These are phyloP conservation scores for Synanthedon tipuliformis DNA, from an alignment of 2,888 invertebrate genomes.

Conservation along the genomic window DNA sequence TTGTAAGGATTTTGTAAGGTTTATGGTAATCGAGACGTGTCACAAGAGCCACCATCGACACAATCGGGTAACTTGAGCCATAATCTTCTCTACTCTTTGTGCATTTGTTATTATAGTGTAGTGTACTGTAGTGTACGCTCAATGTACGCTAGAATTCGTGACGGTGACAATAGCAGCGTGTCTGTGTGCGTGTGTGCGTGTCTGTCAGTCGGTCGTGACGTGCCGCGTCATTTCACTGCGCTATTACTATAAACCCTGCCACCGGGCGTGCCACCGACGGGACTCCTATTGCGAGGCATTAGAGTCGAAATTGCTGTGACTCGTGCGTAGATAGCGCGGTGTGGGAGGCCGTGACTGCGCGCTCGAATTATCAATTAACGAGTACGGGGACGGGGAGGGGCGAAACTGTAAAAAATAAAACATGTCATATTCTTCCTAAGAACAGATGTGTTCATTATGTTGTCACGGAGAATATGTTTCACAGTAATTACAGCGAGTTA, in stretches of 20 bases:
- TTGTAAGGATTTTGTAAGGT: no score
- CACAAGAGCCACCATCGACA: no score
- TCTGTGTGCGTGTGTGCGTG: neutral
- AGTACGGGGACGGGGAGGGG: neutral
- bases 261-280: neutral
- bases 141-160: no score
- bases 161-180: neutral
- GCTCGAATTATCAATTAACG: slow-evolving; percentile 34
- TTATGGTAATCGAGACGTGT: no score
- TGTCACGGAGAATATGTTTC: no score
- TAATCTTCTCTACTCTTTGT: no score
- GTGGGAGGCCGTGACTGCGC: slow-evolving; percentile 22
- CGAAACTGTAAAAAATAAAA: neutral
- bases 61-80: no score
- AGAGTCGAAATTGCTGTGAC: neutral
- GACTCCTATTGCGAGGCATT: neutral
- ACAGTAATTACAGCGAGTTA: no score
- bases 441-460: neutral
- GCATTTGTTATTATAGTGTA: no score
- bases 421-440: neutral
- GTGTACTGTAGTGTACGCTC: no score
- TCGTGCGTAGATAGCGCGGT: neutral
- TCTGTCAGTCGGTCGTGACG: slow-evolving; percentile 2
- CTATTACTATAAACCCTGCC: slow-evolving; percentile 1
- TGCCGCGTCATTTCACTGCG: slow-evolving; percentile 1